Conservation (phyloP, 2,888 invertebrate genomes). For the Lagria hirta region DNA sequence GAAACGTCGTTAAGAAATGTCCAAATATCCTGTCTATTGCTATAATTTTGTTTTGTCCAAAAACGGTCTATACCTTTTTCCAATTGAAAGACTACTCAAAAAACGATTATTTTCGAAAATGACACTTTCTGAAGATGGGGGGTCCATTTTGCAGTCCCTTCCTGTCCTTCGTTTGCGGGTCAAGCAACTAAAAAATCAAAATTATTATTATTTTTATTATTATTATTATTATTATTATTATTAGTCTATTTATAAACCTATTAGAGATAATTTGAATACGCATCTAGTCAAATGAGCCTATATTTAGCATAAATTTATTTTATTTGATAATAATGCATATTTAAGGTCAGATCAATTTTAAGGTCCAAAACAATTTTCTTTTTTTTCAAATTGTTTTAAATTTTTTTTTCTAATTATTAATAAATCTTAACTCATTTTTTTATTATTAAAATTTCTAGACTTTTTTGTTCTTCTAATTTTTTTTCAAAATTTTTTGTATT, state of each 20-base stretch:
- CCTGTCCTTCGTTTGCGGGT: conserved; percentile 47
- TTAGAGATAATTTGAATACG: conserved; percentile 9
- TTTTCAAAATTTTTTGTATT: no score
- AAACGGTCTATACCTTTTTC: conserved; percentile 48
- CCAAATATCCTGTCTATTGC: no score
- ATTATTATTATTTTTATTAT: no score
- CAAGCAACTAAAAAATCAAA: conserved; percentile 27
- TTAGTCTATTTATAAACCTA: conserved; percentile 11
- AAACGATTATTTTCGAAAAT: conserved; percentile 52
- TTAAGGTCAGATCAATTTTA: conserved; percentile 44
- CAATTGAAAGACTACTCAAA: conserved; percentile 50
- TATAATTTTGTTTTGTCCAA: no score
- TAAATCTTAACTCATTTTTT: no score
- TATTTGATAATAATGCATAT: conserved; percentile 31
- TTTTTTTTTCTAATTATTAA: no score
- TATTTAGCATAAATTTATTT: conserved; percentile 19
- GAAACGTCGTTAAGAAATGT: no score
- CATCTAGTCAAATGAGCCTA: conserved; percentile 17
- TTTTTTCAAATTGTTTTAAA: no score
- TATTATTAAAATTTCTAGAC: no score
- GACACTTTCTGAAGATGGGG: conserved; percentile 44
- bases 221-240: no score
- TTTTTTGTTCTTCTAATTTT: no score
- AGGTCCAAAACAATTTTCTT: no score
- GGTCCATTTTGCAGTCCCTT: conserved; percentile 49